phyloP scores from a whole-genome alignment of 1,140 invertebrate species.

The Pogonomyrmex californicus region DNA sequence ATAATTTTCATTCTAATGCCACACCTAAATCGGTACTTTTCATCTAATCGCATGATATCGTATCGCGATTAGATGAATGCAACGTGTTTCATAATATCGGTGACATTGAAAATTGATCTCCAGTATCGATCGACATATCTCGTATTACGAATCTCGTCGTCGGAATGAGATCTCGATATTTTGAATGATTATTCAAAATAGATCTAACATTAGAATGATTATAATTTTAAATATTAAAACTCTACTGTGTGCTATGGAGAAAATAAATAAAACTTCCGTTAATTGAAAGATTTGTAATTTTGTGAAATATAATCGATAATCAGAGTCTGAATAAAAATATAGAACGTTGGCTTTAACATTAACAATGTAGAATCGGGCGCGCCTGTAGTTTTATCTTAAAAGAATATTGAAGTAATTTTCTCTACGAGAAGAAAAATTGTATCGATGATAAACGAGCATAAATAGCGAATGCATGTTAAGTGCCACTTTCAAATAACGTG shows the following conservation, averaged over 20 bases:
- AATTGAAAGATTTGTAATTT: neutral
- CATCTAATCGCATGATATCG: neutral
- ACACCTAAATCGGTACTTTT: neutral
- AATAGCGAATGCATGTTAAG: slow-evolving; percentile 30
- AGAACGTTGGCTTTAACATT: neutral
- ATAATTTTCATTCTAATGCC: neutral
- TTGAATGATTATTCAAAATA: neutral
- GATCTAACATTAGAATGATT: neutral
- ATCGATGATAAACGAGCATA: neutral
- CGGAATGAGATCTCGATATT: neutral
- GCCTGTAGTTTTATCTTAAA: neutral
- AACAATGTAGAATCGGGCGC: neutral
- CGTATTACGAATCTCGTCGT: neutral
- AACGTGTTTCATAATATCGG: slow-evolving; percentile 1
- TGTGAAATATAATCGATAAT: neutral
- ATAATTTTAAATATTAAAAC: neutral
- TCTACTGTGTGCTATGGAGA: neutral
- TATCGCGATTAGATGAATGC: neutral
- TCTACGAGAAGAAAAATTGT: neutral
- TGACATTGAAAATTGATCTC: slow-evolving; percentile 39
- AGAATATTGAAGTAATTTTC: neutral
- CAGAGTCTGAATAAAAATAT: neutral
- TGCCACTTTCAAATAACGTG: neutral
- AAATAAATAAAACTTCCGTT: neutral
- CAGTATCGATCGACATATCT: neutral